Percentiles rank a stretch among this genome's conserved stretches.
phyloP scores from a whole-genome alignment of 2,113 vertebrate genomes.

The Tachysurus fulvidraco region DNA sequence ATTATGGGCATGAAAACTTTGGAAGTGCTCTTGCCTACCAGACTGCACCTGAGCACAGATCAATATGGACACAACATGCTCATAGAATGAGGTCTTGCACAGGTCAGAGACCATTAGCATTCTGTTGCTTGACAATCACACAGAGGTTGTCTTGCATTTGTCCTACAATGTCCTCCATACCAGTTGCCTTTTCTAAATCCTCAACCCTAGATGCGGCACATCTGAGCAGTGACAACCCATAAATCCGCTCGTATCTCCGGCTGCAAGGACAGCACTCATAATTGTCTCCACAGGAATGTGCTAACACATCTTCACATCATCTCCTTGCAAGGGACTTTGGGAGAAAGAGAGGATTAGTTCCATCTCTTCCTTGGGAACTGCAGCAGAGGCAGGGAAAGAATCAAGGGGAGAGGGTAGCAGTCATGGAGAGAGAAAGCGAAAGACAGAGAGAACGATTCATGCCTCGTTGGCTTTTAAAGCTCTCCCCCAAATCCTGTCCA shows the following conservation, averaged over 20 bases:
- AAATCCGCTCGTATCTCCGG: slow-evolving; percentile 29
- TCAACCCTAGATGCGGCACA: not conserved
- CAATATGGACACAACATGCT: slow-evolving; percentile 18
- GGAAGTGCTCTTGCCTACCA: not conserved
- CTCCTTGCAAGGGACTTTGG: slow-evolving; percentile 22
- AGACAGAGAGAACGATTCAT: slow-evolving; percentile 26
- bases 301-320: slow-evolving; percentile 46
- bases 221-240: slow-evolving; percentile 15
- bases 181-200: not conserved
- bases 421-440: slow-evolving; percentile 9
- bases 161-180: not conserved
- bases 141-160: not conserved
- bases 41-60: slow-evolving; percentile 20
- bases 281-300: slow-evolving; percentile 45
- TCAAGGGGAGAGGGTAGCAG: not conserved
- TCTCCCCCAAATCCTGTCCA: slow-evolving; percentile 43
- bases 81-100: not conserved
- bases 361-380: slow-evolving; percentile 25
- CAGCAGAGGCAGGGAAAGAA: not conserved
- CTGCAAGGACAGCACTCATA: slow-evolving; percentile 20
- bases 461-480: slow-evolving; percentile 53
- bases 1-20: slow-evolving; percentile 21
- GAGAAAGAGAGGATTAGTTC: slow-evolving; percentile 39
- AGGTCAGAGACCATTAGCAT: slow-evolving; percentile 15
- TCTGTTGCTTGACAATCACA: not conserved